phyloP scores from a whole-genome alignment of 2,113 vertebrate species.

The Bathybates hornii region DNA sequence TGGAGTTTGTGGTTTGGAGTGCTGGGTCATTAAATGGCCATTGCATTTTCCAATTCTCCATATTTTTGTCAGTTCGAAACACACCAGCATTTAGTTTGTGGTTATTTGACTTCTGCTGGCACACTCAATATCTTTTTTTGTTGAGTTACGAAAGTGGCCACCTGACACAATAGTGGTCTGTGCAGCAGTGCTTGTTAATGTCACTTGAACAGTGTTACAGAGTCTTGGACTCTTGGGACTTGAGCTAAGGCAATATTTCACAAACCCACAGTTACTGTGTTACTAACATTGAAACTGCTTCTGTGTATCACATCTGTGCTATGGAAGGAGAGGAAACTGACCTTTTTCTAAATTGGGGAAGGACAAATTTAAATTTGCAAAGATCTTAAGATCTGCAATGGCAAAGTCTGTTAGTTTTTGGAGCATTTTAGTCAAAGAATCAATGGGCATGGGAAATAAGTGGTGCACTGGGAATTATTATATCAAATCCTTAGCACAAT shows the following conservation, averaged over 20 bases:
- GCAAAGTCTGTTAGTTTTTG: background rate
- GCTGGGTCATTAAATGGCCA: too few species aligned
- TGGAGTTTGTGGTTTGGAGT: too few species aligned
- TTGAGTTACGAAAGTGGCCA: background rate
- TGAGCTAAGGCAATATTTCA: background rate
- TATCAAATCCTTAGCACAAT: fast-evolving
- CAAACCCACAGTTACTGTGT: background rate
- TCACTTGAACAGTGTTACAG: background rate
- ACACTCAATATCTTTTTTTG: background rate
- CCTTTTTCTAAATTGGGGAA: background rate
- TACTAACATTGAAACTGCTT: background rate
- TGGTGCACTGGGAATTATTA: background rate
- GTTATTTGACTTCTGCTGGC: background rate
- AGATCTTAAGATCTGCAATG: background rate
- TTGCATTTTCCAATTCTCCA: too few species aligned
- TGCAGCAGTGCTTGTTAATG: background rate
- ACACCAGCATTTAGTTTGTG: background rate
- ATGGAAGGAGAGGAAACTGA: background rate
- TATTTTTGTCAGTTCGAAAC: too few species aligned
- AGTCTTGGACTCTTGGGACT: background rate
- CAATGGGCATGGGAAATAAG: background rate
- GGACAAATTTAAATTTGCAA: background rate
- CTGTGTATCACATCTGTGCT: background rate
- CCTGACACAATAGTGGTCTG: background rate
- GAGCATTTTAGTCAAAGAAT: background rate